These are phyloP conservation scores for Notoglanidium macrostoma DNA, from an alignment of 2,797 vertebrate species.

Conservation along the genomic window DNA sequence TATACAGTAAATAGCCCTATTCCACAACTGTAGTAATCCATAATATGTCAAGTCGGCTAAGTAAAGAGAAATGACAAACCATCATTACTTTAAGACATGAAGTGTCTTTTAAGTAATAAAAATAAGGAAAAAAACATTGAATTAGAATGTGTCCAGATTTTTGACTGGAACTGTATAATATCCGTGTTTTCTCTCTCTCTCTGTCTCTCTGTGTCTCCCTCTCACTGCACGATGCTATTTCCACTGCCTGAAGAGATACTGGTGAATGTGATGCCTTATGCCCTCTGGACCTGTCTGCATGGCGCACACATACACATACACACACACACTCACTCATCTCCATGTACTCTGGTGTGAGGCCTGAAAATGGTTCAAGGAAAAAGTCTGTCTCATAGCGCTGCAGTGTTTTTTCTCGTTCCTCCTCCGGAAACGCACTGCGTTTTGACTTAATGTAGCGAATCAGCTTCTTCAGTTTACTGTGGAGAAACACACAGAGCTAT, in stretches of 20 bases:
- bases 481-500: not conserved
- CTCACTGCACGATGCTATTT: too few relatives aligned
- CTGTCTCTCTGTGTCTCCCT: not conserved
- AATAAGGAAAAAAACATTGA: too few relatives aligned
- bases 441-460: constrained; percentile 89
- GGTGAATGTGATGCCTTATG: not conserved
- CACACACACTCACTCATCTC: constrained; percentile 90
- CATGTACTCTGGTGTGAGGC: constrained; percentile 98
- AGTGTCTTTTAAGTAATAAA: too few relatives aligned
- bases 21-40: too few relatives aligned
- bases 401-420: constrained; percentile 83
- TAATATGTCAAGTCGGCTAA: too few relatives aligned
- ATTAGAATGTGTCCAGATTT: too few relatives aligned
- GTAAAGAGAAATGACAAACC: too few relatives aligned
- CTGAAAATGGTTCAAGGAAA: constrained; percentile 91
- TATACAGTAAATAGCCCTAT: too few relatives aligned
- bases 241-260: not conserved
- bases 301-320: not conserved
- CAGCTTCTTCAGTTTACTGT: constrained; percentile 95
- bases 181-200: not conserved
- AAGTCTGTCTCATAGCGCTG: constrained; percentile 90
- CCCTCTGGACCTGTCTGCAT: not conserved
- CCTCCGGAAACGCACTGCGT: constrained; percentile 79
- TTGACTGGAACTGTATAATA: not conserved
- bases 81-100: too few relatives aligned